Evolutionary conservation across 2,888 invertebrate genomes (phyloP).

Genomic region (Calliopum simillimum): DNA sequence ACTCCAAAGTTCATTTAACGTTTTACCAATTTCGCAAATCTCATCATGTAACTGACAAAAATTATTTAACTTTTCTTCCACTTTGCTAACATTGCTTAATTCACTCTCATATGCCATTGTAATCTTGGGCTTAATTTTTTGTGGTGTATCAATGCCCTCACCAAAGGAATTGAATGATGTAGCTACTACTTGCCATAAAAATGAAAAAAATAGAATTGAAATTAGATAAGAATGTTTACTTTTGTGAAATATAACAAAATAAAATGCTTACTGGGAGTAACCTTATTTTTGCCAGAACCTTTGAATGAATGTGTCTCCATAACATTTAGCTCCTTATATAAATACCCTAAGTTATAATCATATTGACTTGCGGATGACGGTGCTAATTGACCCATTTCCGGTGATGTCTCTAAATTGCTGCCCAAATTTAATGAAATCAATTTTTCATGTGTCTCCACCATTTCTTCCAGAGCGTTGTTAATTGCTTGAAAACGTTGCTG

Average conservation of each 20-base stretch:
- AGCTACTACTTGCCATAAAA: constrained; percentile 44
- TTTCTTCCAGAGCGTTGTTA: constrained; percentile 48
- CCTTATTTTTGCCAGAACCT: constrained; percentile 49
- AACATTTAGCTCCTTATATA: constrained; percentile 54
- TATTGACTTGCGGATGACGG: constrained; percentile 21
- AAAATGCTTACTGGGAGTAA: constrained; percentile 52
- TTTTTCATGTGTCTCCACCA: constrained; percentile 58
- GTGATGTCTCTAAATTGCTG: not conserved
- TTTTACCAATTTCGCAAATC: constrained; percentile 66
- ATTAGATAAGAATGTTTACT: no score
- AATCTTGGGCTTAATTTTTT: constrained; percentile 39
- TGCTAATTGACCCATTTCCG: not conserved
- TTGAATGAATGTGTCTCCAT: constrained; percentile 47
- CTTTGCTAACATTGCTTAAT: constrained; percentile 57
- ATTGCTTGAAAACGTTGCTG: constrained; percentile 61
- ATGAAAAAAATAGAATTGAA: not conserved
- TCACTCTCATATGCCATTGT: constrained; percentile 58
- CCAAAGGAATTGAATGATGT: constrained; percentile 57
- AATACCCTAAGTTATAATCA: constrained; percentile 50
- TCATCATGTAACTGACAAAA: constrained; percentile 67
- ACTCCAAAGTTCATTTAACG: constrained; percentile 65
- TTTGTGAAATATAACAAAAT: not conserved
- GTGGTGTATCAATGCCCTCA: constrained; percentile 47
- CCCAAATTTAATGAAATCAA: constrained; percentile 42
- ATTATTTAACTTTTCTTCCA: constrained; percentile 64